Evolutionary conservation across 2,888 invertebrate genomes (phyloP).

Genomic region (Apamea sordens): DNA sequence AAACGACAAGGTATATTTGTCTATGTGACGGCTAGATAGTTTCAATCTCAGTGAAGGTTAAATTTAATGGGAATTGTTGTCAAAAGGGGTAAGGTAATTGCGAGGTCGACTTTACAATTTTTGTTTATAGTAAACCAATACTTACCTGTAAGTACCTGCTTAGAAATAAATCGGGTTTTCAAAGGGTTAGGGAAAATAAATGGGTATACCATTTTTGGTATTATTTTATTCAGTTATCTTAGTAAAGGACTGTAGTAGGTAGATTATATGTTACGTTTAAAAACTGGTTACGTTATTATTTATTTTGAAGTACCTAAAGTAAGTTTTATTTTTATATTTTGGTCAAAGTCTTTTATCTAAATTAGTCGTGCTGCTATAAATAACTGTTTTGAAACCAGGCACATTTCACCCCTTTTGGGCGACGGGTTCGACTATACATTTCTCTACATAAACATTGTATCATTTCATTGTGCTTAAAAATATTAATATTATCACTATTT

Average conservation of each 20-base stretch:
- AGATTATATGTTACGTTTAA: background rate
- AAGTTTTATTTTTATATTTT: background rate
- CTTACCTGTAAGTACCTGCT: background rate
- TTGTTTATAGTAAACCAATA: background rate
- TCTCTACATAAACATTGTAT: background rate
- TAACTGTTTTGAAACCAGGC: background rate
- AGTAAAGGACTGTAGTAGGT: background rate
- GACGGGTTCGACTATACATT: no score
- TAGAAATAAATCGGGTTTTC: background rate
- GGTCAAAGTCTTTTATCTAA: background rate
- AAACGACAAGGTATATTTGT: background rate
- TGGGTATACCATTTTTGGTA: background rate
- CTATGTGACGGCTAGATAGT: background rate
- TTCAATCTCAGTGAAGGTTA: no score
- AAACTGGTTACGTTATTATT: background rate
- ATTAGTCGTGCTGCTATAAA: background rate
- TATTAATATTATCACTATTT: no score
- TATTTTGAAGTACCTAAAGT: background rate
- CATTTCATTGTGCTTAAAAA: background rate
- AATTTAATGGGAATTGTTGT: background rate
- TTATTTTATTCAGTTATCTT: background rate
- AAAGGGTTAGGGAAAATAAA: conserved; percentile 3
- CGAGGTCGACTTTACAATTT: background rate
- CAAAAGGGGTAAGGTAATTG: background rate
- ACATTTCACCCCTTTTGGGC: background rate